phyloP scores from a whole-genome alignment of 2,888 invertebrate species.

The Periphyllus acericola region DNA sequence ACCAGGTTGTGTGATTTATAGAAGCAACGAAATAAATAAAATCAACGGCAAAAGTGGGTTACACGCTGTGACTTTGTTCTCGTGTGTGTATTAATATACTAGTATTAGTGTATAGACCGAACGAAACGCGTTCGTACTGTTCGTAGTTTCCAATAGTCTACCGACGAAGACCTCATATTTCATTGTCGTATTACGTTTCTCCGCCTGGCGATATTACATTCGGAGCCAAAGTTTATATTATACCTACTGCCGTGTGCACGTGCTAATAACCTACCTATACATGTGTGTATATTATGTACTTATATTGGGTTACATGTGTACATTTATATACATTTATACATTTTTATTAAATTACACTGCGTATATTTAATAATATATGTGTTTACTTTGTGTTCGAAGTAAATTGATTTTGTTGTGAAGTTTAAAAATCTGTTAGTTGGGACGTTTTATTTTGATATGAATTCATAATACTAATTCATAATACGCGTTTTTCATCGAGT shows the following conservation, averaged over 20 bases:
- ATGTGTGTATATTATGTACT: not conserved
- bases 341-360: too few relatives aligned
- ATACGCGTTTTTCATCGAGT: not conserved
- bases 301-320: not conserved
- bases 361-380: too few relatives aligned
- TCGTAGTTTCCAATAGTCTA: not conserved
- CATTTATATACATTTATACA: not conserved
- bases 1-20: not conserved
- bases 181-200: slow-evolving; percentile 12
- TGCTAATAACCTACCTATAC: not conserved
- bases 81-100: not conserved
- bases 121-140: not conserved
- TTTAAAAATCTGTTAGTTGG: not conserved
- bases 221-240: slow-evolving; percentile 18
- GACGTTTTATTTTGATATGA: not conserved
- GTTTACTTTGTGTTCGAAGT: not conserved
- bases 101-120: not conserved
- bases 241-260: not conserved
- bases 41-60: slow-evolving; percentile 27
- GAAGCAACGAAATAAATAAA: slow-evolving; percentile 42
- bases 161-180: slow-evolving; percentile 1
- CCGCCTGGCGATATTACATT: slow-evolving; percentile 12
- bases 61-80: not conserved
- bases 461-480: not conserved
- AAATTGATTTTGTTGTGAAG: not conserved